phyloP scores from a whole-genome alignment of 2,797 vertebrate genomes.

The Chaetophractus vellerosus region DNA sequence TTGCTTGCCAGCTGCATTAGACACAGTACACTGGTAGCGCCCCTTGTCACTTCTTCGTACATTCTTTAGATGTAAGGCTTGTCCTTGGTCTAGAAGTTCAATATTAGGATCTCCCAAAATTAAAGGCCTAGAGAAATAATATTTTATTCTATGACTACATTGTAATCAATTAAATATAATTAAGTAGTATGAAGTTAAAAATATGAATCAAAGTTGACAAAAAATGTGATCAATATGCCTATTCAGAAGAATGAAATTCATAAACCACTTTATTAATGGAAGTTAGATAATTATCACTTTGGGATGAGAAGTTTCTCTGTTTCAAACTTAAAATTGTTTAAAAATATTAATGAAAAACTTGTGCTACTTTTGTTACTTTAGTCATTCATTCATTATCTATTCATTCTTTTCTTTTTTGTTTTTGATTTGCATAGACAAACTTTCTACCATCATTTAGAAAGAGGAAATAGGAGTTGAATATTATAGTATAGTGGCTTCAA shows the following conservation, averaged over 20 bases:
- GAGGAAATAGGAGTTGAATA: background rate
- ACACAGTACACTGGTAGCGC: constrained; percentile 94
- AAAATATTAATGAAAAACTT: background rate
- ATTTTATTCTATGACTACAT: constrained; percentile 35
- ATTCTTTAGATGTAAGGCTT: constrained; percentile 94
- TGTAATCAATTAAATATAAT: constrained; percentile 33
- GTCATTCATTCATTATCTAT: background rate
- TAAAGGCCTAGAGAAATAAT: constrained; percentile 91
- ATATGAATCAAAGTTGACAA: background rate
- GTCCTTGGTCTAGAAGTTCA: constrained; percentile 93
- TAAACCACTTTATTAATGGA: constrained; percentile 4
- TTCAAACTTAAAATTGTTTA: background rate
- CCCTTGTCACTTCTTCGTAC: constrained; percentile 95
- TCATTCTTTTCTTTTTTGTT: background rate
- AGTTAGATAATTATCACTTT: background rate
- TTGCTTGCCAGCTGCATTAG: constrained; percentile 95
- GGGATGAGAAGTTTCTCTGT: background rate
- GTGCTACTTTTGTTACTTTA: background rate
- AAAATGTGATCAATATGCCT: background rate
- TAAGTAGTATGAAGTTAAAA: background rate
- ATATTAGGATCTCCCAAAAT: constrained; percentile 95
- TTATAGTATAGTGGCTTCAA: background rate
- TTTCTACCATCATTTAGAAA: background rate
- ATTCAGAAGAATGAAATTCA: background rate
- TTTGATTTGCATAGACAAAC: background rate